These are phyloP conservation scores for Adoxophyes honmai DNA, from an alignment of 1,140 invertebrate species.

Conservation along the genomic window DNA sequence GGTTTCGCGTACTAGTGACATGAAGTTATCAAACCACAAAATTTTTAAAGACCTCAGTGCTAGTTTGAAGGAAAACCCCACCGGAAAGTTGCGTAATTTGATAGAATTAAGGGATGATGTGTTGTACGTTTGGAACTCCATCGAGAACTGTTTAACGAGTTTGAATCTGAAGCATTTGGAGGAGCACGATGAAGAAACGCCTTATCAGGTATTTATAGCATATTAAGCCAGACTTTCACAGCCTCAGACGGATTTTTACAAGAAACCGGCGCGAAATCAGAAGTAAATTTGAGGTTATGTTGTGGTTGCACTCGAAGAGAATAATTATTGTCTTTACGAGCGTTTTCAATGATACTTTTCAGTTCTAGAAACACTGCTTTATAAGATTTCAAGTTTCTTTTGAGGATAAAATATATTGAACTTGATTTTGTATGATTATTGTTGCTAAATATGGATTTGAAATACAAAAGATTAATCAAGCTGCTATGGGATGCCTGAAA, in stretches of 20 bases:
- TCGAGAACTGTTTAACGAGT: slow-evolving; percentile 80
- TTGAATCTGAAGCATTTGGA: slow-evolving; percentile 79
- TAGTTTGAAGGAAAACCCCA: slow-evolving; percentile 70
- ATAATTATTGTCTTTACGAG: too few species aligned
- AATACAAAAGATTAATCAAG: too few species aligned
- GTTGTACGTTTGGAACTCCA: slow-evolving; percentile 81
- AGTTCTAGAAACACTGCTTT: too few species aligned
- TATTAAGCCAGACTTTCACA: not conserved
- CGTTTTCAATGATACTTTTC: too few species aligned
- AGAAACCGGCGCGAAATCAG: slow-evolving; percentile 5
- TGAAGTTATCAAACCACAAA: slow-evolving; percentile 77
- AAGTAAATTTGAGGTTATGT: slow-evolving; percentile 32
- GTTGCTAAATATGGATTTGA: too few species aligned
- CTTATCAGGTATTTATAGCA: slow-evolving; percentile 77
- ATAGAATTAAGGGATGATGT: slow-evolving; percentile 80
- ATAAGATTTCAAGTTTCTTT: too few species aligned
- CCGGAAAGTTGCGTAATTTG: slow-evolving; percentile 80
- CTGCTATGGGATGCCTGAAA: too few species aligned
- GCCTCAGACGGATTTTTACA: not conserved
- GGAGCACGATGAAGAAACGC: slow-evolving; percentile 68
- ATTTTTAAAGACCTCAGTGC: slow-evolving; percentile 79
- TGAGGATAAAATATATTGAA: too few species aligned
- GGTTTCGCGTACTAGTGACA: slow-evolving; percentile 77
- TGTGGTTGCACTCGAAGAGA: slow-evolving; percentile 13
- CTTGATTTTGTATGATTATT: too few species aligned